Percentiles rank a stretch among this genome's conserved stretches.
Evolutionary conservation across 1,140 invertebrate genomes (phyloP).

Genomic region (Ruditapes philippinarum): DNA sequence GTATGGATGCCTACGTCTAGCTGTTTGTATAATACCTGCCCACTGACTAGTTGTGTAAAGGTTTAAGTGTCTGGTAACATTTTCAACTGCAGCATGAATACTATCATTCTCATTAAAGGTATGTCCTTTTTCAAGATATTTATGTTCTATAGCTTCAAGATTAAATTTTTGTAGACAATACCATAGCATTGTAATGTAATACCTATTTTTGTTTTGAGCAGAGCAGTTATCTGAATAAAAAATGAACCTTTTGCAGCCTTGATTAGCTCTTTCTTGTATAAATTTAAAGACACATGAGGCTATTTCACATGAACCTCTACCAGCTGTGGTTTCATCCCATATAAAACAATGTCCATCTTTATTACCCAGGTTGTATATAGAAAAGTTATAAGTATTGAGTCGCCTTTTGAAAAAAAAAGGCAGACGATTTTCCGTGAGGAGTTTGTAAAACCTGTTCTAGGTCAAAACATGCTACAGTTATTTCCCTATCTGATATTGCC

Average conservation of each 20-base stretch:
- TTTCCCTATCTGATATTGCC: not conserved
- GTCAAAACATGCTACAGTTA: constrained; percentile 45
- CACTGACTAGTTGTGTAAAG: not conserved
- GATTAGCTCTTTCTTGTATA: not conserved
- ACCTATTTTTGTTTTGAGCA: constrained; percentile 47
- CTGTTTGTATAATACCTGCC: not conserved
- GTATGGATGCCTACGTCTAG: not conserved
- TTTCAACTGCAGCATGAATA: constrained; percentile 35
- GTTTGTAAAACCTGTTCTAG: constrained; percentile 38
- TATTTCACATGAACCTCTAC: constrained; percentile 47
- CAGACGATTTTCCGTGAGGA: not conserved
- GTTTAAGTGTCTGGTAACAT: not conserved
- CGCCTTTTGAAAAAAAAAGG: constrained; percentile 16
- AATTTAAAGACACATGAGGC: constrained; percentile 38
- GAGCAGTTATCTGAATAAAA: constrained; percentile 44
- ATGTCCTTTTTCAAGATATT: constrained; percentile 42
- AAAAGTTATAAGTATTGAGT: constrained; percentile 41
- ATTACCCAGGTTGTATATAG: constrained; percentile 21
- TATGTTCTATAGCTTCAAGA: constrained; percentile 21
- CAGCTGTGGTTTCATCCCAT: constrained; percentile 38
- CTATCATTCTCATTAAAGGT: constrained; percentile 21
- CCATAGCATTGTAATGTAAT: constrained; percentile 39
- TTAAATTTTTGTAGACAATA: constrained; percentile 11
- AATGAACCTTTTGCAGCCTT: constrained; percentile 25
- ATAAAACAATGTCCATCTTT: constrained; percentile 32